phyloP scores from a whole-genome alignment of 2,113 vertebrate genomes.

The Protomyctophum bolini region DNA sequence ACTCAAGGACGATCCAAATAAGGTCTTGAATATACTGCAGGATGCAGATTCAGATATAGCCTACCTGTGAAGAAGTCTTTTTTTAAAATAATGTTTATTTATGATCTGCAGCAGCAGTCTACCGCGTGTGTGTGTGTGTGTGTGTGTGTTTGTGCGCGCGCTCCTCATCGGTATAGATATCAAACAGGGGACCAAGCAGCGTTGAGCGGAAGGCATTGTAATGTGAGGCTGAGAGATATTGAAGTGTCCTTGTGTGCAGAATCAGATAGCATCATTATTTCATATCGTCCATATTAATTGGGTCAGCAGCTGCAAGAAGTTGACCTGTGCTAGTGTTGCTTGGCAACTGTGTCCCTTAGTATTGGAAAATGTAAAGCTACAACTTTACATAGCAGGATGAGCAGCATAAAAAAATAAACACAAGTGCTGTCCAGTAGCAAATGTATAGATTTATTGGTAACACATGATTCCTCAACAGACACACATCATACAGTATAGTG shows the following conservation, averaged over 20 bases:
- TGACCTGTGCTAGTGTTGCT: slow-evolving; percentile 65
- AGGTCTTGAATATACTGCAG: too few relatives aligned
- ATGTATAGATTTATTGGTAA: slow-evolving; percentile 66
- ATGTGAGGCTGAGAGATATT: slow-evolving; percentile 45
- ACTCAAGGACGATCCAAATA: too few relatives aligned
- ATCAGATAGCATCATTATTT: slow-evolving; percentile 66
- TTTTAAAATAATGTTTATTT: not conserved
- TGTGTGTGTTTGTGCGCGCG: too few relatives aligned
- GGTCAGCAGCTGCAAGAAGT: slow-evolving; percentile 68
- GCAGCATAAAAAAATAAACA: slow-evolving; percentile 2
- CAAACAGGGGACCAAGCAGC: too few relatives aligned
- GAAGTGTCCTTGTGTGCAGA: slow-evolving; percentile 65
- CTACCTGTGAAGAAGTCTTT: not conserved
- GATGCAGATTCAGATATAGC: too few relatives aligned
- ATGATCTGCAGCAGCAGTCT: too few relatives aligned
- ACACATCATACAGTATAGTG: not conserved
- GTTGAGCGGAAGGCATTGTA: slow-evolving; percentile 30
- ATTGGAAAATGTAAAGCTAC: slow-evolving; percentile 34
- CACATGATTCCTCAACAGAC: slow-evolving; percentile 40
- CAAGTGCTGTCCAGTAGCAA: slow-evolving; percentile 34
- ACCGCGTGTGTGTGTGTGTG: too few relatives aligned
- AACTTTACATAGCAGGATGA: slow-evolving; percentile 45
- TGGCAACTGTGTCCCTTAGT: slow-evolving; percentile 67
- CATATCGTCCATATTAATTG: slow-evolving; percentile 67
- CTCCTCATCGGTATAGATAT: not conserved